Evolutionary conservation across 2,797 vertebrate species (phyloP), one percentile per base, ranked within the genome.

Genomic region (Cygnus olor): DNA sequence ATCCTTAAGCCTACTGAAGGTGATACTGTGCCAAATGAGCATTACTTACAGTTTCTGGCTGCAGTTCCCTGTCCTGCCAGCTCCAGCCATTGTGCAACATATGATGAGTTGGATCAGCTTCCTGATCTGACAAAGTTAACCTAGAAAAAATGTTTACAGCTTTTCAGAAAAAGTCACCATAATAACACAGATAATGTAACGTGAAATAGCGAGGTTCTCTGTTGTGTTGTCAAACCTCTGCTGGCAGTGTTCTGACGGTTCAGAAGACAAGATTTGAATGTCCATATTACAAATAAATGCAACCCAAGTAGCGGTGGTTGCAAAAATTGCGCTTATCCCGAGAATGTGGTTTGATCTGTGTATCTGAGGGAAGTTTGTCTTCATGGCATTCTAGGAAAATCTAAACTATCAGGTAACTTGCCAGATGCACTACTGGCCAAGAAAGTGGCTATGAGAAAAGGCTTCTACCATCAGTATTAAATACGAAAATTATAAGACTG

Each of bases 1-100:
- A 64, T 49, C 32, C 42, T 25, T 20, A 38, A 17, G 53, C 14
- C 30, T 21, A 30, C 38, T 27, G 22, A 36, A 32, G 27, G 19
- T 32, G 0, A 0, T 25, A 36, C 63, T 64, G 21, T 65, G 22
- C n/a, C 51, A 56, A 40, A 0, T 3, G 24, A 78, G 8, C 0
- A 0, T 42, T 53, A 51, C 64, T 79, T 80, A 19, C 2, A 2
- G 28, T 16, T 51, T 70, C 16, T 68, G 61, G 18, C 76, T 89
- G 71, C 12, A 66, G 36, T 49, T 90, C 27, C 30, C 36, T 68
- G 32, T 28, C 56, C 74, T 22, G 49, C 38, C 32, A 65, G 45
- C 44, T 58, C 64, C 44, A 80, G 10, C 30, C 3, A 0, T 44
- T 65, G 51, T 49, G 27, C 30, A 27, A 4, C 11, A 1, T 6